Evolutionary conservation across 2,113 vertebrate species (phyloP), one percentile per base, ranked within the genome.

Genomic region (Accipiter virgatus): DNA sequence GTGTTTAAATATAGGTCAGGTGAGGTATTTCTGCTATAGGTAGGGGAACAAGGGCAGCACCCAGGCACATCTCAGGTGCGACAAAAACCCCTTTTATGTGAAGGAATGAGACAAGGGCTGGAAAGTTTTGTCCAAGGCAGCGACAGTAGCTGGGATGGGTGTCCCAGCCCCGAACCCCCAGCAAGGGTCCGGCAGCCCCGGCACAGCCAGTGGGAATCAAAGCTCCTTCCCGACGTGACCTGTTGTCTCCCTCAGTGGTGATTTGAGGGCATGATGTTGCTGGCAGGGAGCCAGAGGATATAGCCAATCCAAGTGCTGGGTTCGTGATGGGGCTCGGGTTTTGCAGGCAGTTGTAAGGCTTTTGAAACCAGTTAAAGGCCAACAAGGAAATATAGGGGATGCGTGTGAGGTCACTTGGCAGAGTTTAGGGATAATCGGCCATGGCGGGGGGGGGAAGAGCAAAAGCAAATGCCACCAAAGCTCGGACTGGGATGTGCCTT

Each of bases 31-130:
- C 21, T 18, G 0, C 38, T 8, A 1, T 3, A 59, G 43, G 17
- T 5, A 21, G 65, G 19, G 43, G 52, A 34, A 31, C 0, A 7
- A 47, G 52, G 47, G 52, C 53, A 55, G 62, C 36, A 8, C 62
- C 40, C 47, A 8, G 40, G 36, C 1, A 0, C 12, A 0, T 1
- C 16, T 16, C 16, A 1, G 32, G 32, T 26, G 23, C 2, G 1
- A 3, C 1, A 7, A 25, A 38, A 59, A 20, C 19, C 13, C 13
- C 18, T 58, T 66, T 58, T 20, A 14, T 1, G 0, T 2, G 3
- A 40, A 59, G 45, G 34, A 47, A 31, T 7, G 36, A 50, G 71
- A 7, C 2, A 7, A 9, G 18, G 16, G 8, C 4, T 1, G 36
- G 29, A 23, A 67, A 26, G 25, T 7, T 40, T 80, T 66, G n/a